Evolutionary conservation across 2,888 invertebrate species (phyloP).

Genomic region (Osmoderma eremita): DNA sequence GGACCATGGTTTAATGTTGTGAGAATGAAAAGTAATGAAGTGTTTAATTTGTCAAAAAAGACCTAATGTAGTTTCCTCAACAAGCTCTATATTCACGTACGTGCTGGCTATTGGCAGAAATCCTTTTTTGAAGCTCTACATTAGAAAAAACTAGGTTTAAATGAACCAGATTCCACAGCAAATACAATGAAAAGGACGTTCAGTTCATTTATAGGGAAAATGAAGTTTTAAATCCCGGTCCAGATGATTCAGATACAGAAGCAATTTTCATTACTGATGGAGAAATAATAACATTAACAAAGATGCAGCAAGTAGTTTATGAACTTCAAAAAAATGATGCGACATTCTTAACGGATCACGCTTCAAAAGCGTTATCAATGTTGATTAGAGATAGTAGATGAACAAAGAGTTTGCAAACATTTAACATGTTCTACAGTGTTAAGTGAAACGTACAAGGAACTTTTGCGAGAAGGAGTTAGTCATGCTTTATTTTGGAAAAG

Average conservation of each 20-base stretch:
- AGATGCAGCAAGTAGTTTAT: conserved; percentile 74
- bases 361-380: conserved; percentile 68
- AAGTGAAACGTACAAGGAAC: conserved; percentile 64
- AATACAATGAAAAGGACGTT: conserved; percentile 78
- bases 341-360: conserved; percentile 76
- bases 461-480: conserved; percentile 78
- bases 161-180: conserved; percentile 77
- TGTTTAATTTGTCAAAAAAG: conserved; percentile 80
- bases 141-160: conserved; percentile 67
- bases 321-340: conserved; percentile 77
- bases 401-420: conserved; percentile 71
- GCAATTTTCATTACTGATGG: conserved; percentile 74
- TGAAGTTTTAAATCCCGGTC: conserved; percentile 74
- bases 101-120: background rate
- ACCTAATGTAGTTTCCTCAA: conserved; percentile 74
- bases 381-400: conserved; percentile 69
- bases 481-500: conserved; percentile 85
- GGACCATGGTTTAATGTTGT: conserved; percentile 63
- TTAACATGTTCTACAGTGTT: conserved; percentile 67
- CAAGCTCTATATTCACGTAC: conserved; percentile 71
- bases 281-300: conserved; percentile 74
- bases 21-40: conserved; percentile 71
- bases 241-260: conserved; percentile 77
- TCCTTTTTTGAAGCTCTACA: background rate
- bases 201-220: conserved; percentile 75